Evolutionary conservation across 1,140 invertebrate species (phyloP), one percentile per base, ranked within the genome.

Genomic region (Tetragnatha versicolor): DNA sequence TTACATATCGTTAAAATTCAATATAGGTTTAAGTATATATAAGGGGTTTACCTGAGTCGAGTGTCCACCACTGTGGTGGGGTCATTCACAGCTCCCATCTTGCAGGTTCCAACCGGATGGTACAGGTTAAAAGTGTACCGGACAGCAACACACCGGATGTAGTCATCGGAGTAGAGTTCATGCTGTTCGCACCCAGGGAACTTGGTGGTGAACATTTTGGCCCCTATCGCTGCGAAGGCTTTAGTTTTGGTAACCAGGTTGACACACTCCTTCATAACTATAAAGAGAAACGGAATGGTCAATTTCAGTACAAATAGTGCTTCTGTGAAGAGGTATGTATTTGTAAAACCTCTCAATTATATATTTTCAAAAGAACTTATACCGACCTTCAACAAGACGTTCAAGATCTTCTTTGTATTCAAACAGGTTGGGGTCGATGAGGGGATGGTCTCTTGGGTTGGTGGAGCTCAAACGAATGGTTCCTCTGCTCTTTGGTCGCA

Each of bases 381-480:
- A 37, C 49, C 79, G 17, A 81, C 80, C 80, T 80, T 81, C 80
- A n/a, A 81, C 79, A 31, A 66, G 72, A 22, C 20, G 70, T 20
- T 69, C 90, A 86, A 25, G 91, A 81, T 93, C 92, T 33, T 90
- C 88, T 1, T 87, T 73, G 83, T 91, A 85, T 35, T 87, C 84
- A 68, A 93, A 91, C 82, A 94, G 94, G 81, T 94, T 94, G 0
- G 94, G 91, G 82, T 92, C 90, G 20, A 97, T 91, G 17, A 90
- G 84, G 0, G 96, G 96, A 83, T 92, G 90, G 5, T 89, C 87
- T 49, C 88, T 88, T 3, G 93, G 93, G 85, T 95, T 90, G 10
- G 80, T 77, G 7, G 82, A 81, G 14, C 58, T 39, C 27, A 84
- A 33, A 79, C 84, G 83, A 29, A 95, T 88, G 63, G 86, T 88